phyloP scores from a whole-genome alignment of 2,797 vertebrate genomes.

The Eleutherodactylus coqui region DNA sequence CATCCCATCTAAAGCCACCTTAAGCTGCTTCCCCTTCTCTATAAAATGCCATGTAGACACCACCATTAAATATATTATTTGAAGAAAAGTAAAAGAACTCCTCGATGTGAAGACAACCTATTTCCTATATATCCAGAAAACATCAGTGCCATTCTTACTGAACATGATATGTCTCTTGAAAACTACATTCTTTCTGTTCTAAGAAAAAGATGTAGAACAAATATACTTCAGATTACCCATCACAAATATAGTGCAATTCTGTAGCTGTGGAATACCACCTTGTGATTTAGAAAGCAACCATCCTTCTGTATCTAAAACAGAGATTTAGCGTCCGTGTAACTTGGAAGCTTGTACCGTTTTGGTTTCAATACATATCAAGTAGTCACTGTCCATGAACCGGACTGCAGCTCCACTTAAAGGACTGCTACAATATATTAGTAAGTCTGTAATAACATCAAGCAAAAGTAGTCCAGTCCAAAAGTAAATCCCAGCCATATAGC shows the following conservation, averaged over 20 bases:
- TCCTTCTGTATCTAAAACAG: conserved; percentile 25
- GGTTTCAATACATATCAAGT: neutral
- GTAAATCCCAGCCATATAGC: neutral
- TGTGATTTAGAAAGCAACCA: conserved; percentile 14
- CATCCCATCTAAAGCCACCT: too few relatives aligned
- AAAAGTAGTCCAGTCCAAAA: neutral
- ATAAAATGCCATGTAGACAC: neutral
- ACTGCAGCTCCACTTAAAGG: neutral
- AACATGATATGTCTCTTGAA: neutral
- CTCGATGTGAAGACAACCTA: neutral
- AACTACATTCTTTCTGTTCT: neutral
- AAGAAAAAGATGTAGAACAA: neutral
- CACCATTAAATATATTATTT: neutral
- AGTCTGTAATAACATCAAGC: neutral
- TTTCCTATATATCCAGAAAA: neutral
- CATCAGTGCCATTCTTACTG: neutral
- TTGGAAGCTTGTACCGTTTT: conserved; percentile 12
- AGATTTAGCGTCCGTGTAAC: neutral
- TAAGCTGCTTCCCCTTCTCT: neutral
- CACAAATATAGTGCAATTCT: conserved; percentile 41
- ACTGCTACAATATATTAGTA: neutral
- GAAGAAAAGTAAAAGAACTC: neutral
- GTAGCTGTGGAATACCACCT: conserved; percentile 24
- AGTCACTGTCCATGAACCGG: neutral
- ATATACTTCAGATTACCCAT: conserved; percentile 5